A percentile compares a stretch with the other conserved stretches of the same genome.
These are phyloP conservation scores for Drosophila tropicalis DNA, from an alignment of 1,140 invertebrate species.

Conservation along the genomic window DNA sequence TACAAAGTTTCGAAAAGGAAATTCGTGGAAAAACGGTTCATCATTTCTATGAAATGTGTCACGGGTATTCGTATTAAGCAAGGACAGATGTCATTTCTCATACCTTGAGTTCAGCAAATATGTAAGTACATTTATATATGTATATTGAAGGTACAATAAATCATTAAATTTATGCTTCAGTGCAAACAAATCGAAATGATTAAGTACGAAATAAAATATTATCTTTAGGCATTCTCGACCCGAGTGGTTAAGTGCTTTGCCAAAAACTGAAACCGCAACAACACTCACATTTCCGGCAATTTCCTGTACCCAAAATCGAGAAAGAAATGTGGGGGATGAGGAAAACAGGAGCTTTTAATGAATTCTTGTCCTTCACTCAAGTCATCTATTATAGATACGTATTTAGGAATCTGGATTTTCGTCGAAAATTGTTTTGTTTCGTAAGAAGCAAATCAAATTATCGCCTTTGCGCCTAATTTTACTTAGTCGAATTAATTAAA, in stretches of 20 bases:
- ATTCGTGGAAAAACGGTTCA: too few relatives aligned
- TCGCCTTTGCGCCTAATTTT: constrained; percentile 5
- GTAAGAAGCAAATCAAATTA: constrained; percentile 11
- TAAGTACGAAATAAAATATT: constrained; percentile 12
- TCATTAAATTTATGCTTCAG: constrained; percentile 1
- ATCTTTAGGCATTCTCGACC: background rate
- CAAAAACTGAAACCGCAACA: constrained; percentile 17
- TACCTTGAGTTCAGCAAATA: background rate
- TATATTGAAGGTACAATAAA: constrained; percentile 1
- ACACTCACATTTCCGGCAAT: constrained; percentile 44
- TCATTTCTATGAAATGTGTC: constrained; percentile 1
- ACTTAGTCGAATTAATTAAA: constrained; percentile 8
- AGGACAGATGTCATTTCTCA: constrained; percentile 18
- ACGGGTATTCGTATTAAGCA: background rate
- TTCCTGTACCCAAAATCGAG: constrained; percentile 25
- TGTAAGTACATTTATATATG: background rate
- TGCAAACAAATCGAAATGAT: constrained; percentile 3
- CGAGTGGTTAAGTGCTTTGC: too few relatives aligned
- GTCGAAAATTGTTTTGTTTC: background rate
- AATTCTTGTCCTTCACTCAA: constrained; percentile 25
- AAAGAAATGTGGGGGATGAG: too few relatives aligned
- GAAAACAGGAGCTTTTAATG: constrained; percentile 22
- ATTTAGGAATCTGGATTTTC: too few relatives aligned
- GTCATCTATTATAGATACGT: constrained; percentile 37
- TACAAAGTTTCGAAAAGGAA: too few relatives aligned